Evolutionary conservation across 2,888 invertebrate species (phyloP).

Genomic region (Eupithecia insigniata): DNA sequence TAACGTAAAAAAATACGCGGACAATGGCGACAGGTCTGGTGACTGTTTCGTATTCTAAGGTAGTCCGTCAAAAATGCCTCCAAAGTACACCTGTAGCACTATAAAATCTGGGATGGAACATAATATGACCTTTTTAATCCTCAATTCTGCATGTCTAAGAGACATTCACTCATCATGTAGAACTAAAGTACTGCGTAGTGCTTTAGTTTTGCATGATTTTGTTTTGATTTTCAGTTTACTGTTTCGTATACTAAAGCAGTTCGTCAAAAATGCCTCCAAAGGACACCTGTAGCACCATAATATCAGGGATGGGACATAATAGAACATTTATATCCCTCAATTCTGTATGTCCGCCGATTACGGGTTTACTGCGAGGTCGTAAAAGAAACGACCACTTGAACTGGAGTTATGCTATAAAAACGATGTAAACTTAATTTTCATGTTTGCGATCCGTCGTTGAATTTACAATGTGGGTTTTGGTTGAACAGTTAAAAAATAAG

Average conservation of each 20-base stretch:
- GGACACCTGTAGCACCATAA: slow-evolving; percentile 7
- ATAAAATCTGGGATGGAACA: neutral
- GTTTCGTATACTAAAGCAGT: neutral
- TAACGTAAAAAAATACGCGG: too few species aligned
- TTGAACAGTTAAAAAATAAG: neutral
- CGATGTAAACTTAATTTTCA: slow-evolving; percentile 43
- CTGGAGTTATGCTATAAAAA: slow-evolving; percentile 53
- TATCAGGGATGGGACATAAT: neutral
- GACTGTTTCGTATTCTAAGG: too few species aligned
- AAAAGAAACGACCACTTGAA: slow-evolving; percentile 50
- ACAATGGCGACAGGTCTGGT: too few species aligned
- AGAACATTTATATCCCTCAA: slow-evolving; percentile 51
- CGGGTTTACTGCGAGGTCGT: slow-evolving; percentile 57
- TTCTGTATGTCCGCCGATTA: slow-evolving; percentile 57
- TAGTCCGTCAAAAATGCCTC: too few species aligned
- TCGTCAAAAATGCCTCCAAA: neutral
- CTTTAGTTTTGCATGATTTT: too few species aligned
- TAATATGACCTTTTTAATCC: slow-evolving; percentile 47
- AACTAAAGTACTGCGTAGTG: too few species aligned
- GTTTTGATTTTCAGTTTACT: neutral
- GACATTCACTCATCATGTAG: too few species aligned
- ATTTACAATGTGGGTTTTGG: slow-evolving; percentile 22
- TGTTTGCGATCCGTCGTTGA: slow-evolving; percentile 34
- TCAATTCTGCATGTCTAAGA: slow-evolving; percentile 47
- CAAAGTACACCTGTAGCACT: slow-evolving; percentile 3